phyloP scores from a whole-genome alignment of 1,140 invertebrate species.

The Micrasema minimum region DNA sequence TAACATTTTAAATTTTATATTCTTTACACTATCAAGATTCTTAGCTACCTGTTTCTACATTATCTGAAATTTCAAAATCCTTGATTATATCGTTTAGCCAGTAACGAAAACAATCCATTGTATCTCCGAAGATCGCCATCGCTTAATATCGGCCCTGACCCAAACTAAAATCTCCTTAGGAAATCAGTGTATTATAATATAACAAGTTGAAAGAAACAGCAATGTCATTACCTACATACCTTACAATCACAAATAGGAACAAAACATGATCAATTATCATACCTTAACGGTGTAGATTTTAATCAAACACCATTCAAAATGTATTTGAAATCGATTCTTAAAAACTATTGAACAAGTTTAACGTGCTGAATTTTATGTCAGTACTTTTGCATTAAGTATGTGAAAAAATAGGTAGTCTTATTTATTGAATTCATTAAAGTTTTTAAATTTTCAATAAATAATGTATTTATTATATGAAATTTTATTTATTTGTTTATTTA shows the following conservation, averaged over 20 bases:
- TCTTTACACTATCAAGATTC: too few species aligned
- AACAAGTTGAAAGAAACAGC: constrained; percentile 24
- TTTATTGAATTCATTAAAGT: too few species aligned
- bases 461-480: too few species aligned
- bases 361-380: too few species aligned
- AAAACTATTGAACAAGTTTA: too few species aligned
- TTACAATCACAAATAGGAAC: background rate
- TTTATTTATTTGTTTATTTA: too few species aligned
- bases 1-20: background rate
- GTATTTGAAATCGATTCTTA: too few species aligned
- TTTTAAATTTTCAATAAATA: too few species aligned
- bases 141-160: constrained; percentile 16
- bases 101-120: constrained; percentile 1
- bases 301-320: constrained; percentile 5
- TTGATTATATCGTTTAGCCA: background rate
- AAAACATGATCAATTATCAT: background rate
- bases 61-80: background rate
- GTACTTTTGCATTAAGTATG: too few species aligned
- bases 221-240: constrained; percentile 2
- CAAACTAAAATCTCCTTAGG: constrained; percentile 18
- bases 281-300: background rate
- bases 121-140: background rate
- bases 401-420: too few species aligned
- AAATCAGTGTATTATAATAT: constrained; percentile 1
- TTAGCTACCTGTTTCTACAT: too few species aligned